Evolutionary conservation across 2,113 vertebrate species (phyloP), one percentile per base, ranked within the genome.

Genomic region (Stegastes partitus): DNA sequence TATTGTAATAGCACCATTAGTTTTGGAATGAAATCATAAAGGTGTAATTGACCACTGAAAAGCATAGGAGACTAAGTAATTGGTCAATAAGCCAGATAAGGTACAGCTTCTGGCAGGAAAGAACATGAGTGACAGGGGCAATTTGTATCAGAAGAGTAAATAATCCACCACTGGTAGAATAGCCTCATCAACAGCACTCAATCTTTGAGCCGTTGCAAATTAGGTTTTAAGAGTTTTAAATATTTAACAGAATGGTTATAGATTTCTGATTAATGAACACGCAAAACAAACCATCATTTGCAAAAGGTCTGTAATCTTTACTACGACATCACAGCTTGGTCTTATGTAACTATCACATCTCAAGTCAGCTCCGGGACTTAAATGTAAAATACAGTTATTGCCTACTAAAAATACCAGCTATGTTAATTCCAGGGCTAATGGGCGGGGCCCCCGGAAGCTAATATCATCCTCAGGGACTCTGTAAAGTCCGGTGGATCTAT

Each of bases 161-260:
- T 86, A 83, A 85, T 83, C 74, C 71, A 70, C 71, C 12, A 34
- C 21, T 61, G 56, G 64, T 53, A 66, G 68, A 81, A 56, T 4
- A 76, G 71, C 81, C 72, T 72, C 70, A 73, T 85, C 53, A 79
- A 69, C 56, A 28, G 51, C 77, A 74, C 47, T 89, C 84, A 80
- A 68, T 91, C 82, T 86, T 79, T 81, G 59, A 56, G 87, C 67
- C 73, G 3, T 71, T 53, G 79, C 65, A 90, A 91, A 91, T 91
- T 16, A 82, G 75, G 42, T 84, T 45, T 81, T 45, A 72, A 68
- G 61, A 59, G 44, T 59, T 76, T 87, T 89, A 87, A 93, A 92
- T 92, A 93, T 93, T 93, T 80, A 93, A 89, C 73, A 72, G 42
- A 82, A 74, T 74, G 79, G 77, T 74, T 90, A 91, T 85, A 76